Evolutionary conservation across 2,797 vertebrate genomes (phyloP).

Genomic region (Harpagifer antarcticus): DNA sequence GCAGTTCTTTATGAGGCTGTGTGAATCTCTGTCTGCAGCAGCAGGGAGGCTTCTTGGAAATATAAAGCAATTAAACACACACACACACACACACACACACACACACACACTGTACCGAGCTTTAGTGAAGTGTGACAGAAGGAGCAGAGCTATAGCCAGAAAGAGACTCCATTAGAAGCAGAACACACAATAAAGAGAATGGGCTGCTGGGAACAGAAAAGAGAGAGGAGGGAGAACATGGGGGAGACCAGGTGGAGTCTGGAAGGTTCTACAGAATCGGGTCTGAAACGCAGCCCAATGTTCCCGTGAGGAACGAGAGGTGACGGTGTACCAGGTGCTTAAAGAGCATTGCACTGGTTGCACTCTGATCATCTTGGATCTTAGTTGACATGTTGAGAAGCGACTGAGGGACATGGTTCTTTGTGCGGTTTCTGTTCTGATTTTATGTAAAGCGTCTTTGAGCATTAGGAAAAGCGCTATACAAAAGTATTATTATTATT

Average conservation of each 20-base stretch:
- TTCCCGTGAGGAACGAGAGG: slow-evolving; percentile 36
- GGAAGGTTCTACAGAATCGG: slow-evolving; percentile 30
- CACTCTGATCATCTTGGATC: no score
- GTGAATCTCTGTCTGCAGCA: slow-evolving; percentile 47
- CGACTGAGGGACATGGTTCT: no score
- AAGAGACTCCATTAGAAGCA: slow-evolving; percentile 49
- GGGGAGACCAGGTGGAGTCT: slow-evolving; percentile 48
- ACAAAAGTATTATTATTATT: no score
- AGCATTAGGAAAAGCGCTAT: no score
- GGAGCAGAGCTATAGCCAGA: slow-evolving; percentile 34
- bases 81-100: no score
- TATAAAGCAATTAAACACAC: slow-evolving; percentile 62
- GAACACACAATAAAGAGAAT: slow-evolving; percentile 51
- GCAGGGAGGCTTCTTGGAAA: slow-evolving; percentile 61
- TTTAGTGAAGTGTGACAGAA: slow-evolving; percentile 48
- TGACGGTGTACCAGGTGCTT: slow-evolving; percentile 40
- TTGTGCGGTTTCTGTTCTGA: no score
- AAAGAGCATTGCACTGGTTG: background rate
- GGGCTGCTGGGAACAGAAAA: slow-evolving; percentile 38
- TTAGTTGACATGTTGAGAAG: no score
- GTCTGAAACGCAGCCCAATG: slow-evolving; percentile 39
- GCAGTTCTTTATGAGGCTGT: slow-evolving; percentile 36
- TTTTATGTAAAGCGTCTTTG: no score
- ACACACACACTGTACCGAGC: slow-evolving; percentile 33
- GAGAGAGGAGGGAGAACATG: slow-evolving; percentile 28